Evolutionary conservation across 2,888 invertebrate genomes (phyloP), one percentile per base, ranked within the genome.

Genomic region (Xanthorhoe designata): DNA sequence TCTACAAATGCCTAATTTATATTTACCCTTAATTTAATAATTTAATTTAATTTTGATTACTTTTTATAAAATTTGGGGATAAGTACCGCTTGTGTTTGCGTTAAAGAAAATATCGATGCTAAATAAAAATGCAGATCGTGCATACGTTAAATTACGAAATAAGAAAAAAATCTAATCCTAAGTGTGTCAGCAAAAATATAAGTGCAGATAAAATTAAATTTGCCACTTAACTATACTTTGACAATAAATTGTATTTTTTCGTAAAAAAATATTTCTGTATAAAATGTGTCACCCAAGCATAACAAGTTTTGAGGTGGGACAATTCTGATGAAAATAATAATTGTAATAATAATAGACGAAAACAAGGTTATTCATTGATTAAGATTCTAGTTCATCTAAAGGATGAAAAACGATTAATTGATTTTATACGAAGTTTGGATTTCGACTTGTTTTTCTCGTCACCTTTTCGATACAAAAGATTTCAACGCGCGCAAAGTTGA

Each of bases 211-310:
- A 92, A 67, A 91, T 91, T 88, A 92, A 84, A 90, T 89, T 92
- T 90, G 91, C 90, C 87, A 89, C 90, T 89, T 91, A 90, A 88
- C 89, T 91, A 92, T 64, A 91, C 86, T 89, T 89, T 86, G 82
- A 90, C 90, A 90, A 91, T 90, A 91, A 87, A 89, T 86, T 87
- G 88, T 84, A 75, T 78, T 76, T 86, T 80, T 83, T 89, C 85
- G 89, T 92, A 91, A 92, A 92, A 92, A 92, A 92, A 92, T 91
- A 91, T 90, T 90, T 91, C 88, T 91, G 90, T 92, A 91, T 92
- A 92, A 91, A 92, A 91, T 90, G 91, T 90, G 89, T 91, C 84
- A 90, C 84, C 80, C 83, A 88, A 89, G 90, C 85, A 85, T 90
- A 92, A 92, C 92, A 91, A 89, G 82, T 76, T 78, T 81, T 80